Conservation (phyloP, 64 coral and sea anemone species). For the Montipora cactus region DNA sequence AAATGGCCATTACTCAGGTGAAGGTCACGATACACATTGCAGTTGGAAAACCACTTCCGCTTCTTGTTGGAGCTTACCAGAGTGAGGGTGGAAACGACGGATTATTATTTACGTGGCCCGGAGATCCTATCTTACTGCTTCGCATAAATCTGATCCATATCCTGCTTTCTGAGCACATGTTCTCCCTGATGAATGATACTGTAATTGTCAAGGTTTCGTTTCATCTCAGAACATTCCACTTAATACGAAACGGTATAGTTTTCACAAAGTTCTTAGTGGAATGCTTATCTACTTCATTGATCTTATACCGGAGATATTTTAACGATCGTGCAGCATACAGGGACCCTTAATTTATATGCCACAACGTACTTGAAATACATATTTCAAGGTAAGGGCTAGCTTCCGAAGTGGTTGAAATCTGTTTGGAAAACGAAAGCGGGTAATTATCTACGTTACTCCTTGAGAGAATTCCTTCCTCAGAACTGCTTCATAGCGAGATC, state of each 20-base stretch:
- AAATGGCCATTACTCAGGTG: slow-evolving; percentile 11
- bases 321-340: neutral
- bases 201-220: neutral
- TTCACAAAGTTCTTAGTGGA: neutral
- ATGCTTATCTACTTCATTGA: slow-evolving; percentile 39
- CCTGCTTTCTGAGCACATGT: neutral
- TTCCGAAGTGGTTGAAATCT: neutral
- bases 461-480: neutral
- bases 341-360: no score
- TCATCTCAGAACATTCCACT: slow-evolving; percentile 28
- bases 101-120: neutral
- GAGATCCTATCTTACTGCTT: neutral
- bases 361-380: slow-evolving; percentile 4
- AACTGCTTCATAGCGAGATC: neutral
- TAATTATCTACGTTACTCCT: neutral
- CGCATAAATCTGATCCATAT: neutral
- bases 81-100: neutral
- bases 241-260: slow-evolving; percentile 9
- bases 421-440: no score
- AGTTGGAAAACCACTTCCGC: slow-evolving; percentile 11
- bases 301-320: slow-evolving; percentile 26
- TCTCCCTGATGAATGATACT: neutral
- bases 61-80: neutral
- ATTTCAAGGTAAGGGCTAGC: neutral
- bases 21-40: neutral